Evolutionary conservation across 1,140 invertebrate species (phyloP).

Genomic region (Ceratitis capitata): DNA sequence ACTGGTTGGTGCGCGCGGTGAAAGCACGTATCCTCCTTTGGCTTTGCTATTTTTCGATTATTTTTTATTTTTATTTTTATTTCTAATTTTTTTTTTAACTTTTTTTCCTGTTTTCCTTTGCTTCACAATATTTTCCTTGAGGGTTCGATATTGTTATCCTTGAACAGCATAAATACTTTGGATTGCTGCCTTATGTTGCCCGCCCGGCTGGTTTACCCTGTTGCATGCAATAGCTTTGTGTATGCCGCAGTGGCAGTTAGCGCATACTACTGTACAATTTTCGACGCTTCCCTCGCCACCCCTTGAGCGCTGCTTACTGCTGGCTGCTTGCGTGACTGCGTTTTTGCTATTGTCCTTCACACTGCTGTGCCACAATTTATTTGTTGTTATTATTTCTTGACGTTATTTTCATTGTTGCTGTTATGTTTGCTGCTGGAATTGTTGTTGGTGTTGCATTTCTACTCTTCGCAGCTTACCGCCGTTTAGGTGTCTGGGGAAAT

Average conservation of each 20-base stretch:
- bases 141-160: slow-evolving; percentile 35
- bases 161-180: slow-evolving; percentile 15
- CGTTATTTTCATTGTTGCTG: not conserved
- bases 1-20: not conserved
- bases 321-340: not conserved
- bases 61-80: not conserved
- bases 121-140: not conserved
- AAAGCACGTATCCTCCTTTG: not conserved
- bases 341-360: not conserved
- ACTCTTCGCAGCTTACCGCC: not conserved
- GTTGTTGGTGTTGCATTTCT: not conserved
- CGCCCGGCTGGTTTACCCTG: slow-evolving; percentile 12
- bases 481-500: slow-evolving; percentile 42
- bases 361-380: not conserved
- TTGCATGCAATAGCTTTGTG: slow-evolving; percentile 7
- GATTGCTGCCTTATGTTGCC: slow-evolving; percentile 22
- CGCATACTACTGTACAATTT: not conserved
- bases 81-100: no score
- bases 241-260: slow-evolving; percentile 4
- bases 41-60: not conserved
- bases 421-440: not conserved
- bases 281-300: not conserved
- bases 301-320: not conserved
- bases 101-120: not conserved
- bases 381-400: not conserved